Conservation (phyloP, 2,797 vertebrate species). For the Simalia tracyae region DNA sequence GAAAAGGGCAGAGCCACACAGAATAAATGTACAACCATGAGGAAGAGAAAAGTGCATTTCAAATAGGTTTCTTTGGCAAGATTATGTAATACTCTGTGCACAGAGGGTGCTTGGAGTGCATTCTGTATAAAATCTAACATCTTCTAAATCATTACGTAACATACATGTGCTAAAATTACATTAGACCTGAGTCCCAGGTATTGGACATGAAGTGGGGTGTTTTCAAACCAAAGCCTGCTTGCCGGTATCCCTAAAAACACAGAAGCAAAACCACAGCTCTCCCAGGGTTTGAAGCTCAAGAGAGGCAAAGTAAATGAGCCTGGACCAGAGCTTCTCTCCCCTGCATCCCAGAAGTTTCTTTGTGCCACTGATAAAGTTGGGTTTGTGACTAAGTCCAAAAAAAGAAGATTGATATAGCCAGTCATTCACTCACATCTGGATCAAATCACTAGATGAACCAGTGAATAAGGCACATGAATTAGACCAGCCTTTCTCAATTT, state of each 20-base stretch:
- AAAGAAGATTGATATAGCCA: not conserved
- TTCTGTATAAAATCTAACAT: slow-evolving; percentile 64
- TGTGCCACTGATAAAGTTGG: not conserved
- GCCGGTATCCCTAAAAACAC: slow-evolving; percentile 50
- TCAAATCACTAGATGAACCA: not conserved
- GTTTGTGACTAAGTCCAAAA: not conserved
- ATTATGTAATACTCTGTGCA: slow-evolving; percentile 70
- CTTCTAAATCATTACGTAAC: slow-evolving; percentile 62
- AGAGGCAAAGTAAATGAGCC: slow-evolving; percentile 9
- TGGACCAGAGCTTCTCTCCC: not conserved
- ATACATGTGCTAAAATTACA: slow-evolving; percentile 53
- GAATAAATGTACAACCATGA: slow-evolving; percentile 54
- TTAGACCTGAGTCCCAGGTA: slow-evolving; percentile 52
- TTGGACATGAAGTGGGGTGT: slow-evolving; percentile 43
- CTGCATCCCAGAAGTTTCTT: not conserved
- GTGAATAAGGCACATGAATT: not conserved
- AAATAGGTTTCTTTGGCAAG: slow-evolving; percentile 79
- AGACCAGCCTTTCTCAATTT: not conserved
- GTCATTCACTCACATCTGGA: not conserved
- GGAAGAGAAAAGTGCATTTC: slow-evolving; percentile 75
- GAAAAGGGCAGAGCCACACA: slow-evolving; percentile 35
- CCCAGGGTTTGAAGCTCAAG: not conserved
- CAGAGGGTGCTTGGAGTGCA: slow-evolving; percentile 34
- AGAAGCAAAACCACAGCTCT: slow-evolving; percentile 33
- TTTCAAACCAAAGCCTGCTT: slow-evolving; percentile 32